Percentiles rank a stretch among this genome's conserved stretches.
These are phyloP conservation scores for Melikaiella ostensackeni DNA, from an alignment of 2,888 invertebrate genomes.

Conservation along the genomic window DNA sequence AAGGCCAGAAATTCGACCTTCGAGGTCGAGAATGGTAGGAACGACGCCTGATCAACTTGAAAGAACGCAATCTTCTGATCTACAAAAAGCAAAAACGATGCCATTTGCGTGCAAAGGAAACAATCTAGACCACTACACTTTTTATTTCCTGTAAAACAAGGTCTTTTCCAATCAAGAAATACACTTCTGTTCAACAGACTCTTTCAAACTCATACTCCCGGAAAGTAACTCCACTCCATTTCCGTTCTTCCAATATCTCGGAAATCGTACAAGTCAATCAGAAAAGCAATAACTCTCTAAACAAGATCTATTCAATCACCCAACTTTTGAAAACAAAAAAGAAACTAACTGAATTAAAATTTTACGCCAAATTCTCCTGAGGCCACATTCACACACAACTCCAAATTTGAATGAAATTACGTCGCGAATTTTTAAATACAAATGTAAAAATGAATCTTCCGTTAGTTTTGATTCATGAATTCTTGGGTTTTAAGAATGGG, in stretches of 20 bases:
- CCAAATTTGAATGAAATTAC: not conserved
- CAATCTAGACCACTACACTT: not conserved
- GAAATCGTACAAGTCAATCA: not conserved
- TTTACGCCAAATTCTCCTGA: not conserved
- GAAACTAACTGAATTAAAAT: not conserved
- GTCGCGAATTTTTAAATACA: not conserved
- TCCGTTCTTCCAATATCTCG: not conserved
- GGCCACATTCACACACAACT: not conserved
- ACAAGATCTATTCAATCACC: not conserved
- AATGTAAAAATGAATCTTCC: not conserved
- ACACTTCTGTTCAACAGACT: not conserved
- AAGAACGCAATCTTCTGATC: not conserved
- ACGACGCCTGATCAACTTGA: slow-evolving; percentile 44
- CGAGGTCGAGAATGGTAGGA: slow-evolving; percentile 57
- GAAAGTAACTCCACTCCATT: not conserved
- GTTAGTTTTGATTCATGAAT: slow-evolving; percentile 4
- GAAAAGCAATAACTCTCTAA: not conserved
- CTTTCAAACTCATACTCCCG: not conserved
- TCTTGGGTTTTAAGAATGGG: slow-evolving; percentile 5
- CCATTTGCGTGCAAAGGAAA: slow-evolving; percentile 46
- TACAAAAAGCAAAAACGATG: slow-evolving; percentile 45
- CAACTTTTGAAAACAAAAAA: too few species aligned
- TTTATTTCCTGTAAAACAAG: slow-evolving; percentile 1
- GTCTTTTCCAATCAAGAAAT: not conserved
- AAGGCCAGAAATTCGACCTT: slow-evolving; percentile 62